Percentiles rank a stretch among this genome's conserved stretches.
These are phyloP conservation scores for Falco berigora DNA, from an alignment of 2,797 vertebrate species.

Conservation along the genomic window DNA sequence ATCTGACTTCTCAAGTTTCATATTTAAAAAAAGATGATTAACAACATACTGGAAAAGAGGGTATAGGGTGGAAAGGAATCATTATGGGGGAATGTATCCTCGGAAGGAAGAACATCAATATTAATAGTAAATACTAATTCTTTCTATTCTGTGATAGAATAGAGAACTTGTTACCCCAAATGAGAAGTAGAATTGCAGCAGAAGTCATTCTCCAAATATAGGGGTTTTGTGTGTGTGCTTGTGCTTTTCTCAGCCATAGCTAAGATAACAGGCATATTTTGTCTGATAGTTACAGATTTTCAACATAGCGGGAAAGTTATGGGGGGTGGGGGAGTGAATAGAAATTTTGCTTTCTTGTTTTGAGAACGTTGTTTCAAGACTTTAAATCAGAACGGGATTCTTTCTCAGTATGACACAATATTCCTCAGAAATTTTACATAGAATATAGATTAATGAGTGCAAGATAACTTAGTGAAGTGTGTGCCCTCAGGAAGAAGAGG, in stretches of 20 bases:
- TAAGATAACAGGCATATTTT: neutral
- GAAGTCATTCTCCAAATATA: neutral
- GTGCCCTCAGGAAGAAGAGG: neutral
- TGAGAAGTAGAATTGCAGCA: neutral
- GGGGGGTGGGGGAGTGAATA: rapidly evolving
- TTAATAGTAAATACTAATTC: neutral
- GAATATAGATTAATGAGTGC: neutral
- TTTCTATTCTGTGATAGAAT: neutral
- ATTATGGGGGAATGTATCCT: neutral
- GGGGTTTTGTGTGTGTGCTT: neutral
- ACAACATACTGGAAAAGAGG: neutral
- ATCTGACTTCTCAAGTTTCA: neutral
- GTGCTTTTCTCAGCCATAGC: neutral
- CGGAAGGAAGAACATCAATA: neutral
- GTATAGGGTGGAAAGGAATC: neutral
- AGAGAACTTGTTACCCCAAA: neutral
- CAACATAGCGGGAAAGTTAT: neutral
- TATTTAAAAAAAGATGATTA: neutral
- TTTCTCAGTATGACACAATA: neutral
- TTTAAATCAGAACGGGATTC: neutral
- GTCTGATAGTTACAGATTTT: neutral
- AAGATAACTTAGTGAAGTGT: neutral
- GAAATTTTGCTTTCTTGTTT: neutral
- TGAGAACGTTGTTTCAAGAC: neutral
- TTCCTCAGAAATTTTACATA: neutral